Conservation (phyloP, 2,797 vertebrate species). For the Denticeps clupeoides region DNA sequence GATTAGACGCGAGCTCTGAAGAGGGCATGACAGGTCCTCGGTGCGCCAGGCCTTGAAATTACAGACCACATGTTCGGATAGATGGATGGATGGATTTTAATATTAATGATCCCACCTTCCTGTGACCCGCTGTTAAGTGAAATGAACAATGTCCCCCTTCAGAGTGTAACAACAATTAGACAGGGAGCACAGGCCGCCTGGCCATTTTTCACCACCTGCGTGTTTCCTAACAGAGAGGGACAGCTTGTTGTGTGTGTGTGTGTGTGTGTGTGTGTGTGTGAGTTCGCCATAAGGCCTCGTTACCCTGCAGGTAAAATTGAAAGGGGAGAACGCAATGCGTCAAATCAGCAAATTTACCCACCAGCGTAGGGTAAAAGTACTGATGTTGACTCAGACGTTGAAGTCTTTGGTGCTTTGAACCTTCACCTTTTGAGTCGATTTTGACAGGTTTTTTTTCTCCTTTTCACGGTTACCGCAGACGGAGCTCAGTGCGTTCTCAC, state of each 20-base stretch:
- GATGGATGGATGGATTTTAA: conserved; percentile 50
- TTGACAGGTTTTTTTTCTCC: too few relatives aligned
- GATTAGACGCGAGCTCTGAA: conserved; percentile 47
- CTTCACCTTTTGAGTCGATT: too few relatives aligned
- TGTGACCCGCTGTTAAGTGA: conserved; percentile 47
- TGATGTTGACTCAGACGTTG: too few relatives aligned
- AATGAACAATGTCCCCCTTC: conserved; percentile 55
- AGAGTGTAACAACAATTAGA: conserved; percentile 65
- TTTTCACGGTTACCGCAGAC: too few relatives aligned
- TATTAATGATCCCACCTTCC: conserved; percentile 56
- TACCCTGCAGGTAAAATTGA: too few relatives aligned
- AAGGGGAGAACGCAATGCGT: too few relatives aligned
- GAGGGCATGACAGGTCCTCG: conserved; percentile 43
- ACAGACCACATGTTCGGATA: conserved; percentile 41
- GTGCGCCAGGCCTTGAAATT: conserved; percentile 43
- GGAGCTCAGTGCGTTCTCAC: too few relatives aligned
- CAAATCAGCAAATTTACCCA: too few relatives aligned
- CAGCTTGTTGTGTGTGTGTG: not conserved
- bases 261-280: conserved; percentile 2
- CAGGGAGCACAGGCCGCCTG: conserved; percentile 29
- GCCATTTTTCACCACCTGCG: conserved; percentile 51
- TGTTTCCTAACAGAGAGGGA: not conserved
- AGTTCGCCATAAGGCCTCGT: not conserved
- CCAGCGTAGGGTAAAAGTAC: too few relatives aligned
- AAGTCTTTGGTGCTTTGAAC: too few relatives aligned